These are phyloP conservation scores for Calypte anna DNA, from an alignment of 2,113 vertebrate species.

Conservation along the genomic window DNA sequence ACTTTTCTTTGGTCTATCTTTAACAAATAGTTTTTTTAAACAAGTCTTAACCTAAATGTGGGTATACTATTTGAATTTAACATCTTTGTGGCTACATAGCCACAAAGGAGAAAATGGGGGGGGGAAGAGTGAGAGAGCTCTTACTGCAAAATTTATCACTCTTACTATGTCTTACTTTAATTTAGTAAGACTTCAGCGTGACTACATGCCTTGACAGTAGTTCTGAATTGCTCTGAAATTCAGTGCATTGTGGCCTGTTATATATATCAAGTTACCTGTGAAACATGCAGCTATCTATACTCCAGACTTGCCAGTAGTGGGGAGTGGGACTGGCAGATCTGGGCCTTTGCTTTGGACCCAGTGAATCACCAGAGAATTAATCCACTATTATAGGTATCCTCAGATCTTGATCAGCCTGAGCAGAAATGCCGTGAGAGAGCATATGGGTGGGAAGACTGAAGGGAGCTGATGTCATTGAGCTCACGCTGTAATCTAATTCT, in stretches of 20 bases:
- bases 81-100: not conserved
- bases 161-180: not conserved
- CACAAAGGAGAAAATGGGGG: not conserved
- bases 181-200: not conserved
- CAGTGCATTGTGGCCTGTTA: not conserved
- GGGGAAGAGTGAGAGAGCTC: not conserved
- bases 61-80: not conserved
- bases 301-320: not conserved
- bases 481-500: slow-evolving; percentile 29
- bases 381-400: not conserved
- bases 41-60: not conserved
- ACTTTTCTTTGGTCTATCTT: not conserved
- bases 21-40: not conserved
- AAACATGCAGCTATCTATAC: not conserved
- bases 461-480: slow-evolving; percentile 42
- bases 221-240: not conserved
- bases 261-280: not conserved
- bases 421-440: slow-evolving; percentile 16
- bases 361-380: not conserved
- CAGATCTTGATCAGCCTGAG: not conserved
- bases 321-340: not conserved
- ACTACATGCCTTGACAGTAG: not conserved
- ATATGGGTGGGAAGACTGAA: slow-evolving; percentile 44
- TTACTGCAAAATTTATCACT: not conserved
- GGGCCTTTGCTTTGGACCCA: not conserved